Evolutionary conservation across 2,888 invertebrate genomes (phyloP), one percentile per base, ranked within the genome.

Genomic region (Drosophila antonietae): DNA sequence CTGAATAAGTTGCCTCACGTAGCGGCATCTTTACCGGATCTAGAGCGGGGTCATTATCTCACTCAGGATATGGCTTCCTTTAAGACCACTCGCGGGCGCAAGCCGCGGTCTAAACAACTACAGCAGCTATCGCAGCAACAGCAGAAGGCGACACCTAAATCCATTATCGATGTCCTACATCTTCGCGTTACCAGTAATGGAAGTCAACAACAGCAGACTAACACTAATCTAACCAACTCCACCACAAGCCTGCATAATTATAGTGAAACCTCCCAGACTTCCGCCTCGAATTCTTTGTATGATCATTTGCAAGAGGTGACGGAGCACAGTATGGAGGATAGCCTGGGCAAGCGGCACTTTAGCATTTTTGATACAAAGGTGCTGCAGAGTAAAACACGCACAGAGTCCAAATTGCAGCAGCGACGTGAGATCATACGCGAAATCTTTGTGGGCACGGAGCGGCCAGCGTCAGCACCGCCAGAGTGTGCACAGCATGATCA

Each of bases 401-500:
- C 95, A 39, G 96, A 96, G 90, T 96, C 96, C 53, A 94, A 96
- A 83, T 94, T 95, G 20, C 91, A 95, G 78, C 96, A 96, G 91
- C 95, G 96, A 88, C 94, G 96, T 83, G 96, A 96, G 47, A 96
- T 96, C 4, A 96, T 97, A 49, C 95, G 96, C 80, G 96, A 97
- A 93, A 96, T 97, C 3, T 97, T 97, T 91, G 97, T 97, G 1
- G 92, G 91, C 4, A 91, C 90, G 71, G 97, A 97, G 86, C 94
- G 97, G 47, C 96, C 97, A 0, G 96, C 97, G 0, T 97, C 97
- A 0, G 97, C 97, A 0, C 97, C 97, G 0, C 97, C 97, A 0
- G 91, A 91, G 68, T 90, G 92, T 31, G 91, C 90, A 1, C 93
- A 93, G 56, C 93, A 93, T 55, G 88, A 80, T 31, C 62, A 65